Evolutionary conservation across 2,113 vertebrate species (phyloP).

Genomic region (Halcyon senegalensis): DNA sequence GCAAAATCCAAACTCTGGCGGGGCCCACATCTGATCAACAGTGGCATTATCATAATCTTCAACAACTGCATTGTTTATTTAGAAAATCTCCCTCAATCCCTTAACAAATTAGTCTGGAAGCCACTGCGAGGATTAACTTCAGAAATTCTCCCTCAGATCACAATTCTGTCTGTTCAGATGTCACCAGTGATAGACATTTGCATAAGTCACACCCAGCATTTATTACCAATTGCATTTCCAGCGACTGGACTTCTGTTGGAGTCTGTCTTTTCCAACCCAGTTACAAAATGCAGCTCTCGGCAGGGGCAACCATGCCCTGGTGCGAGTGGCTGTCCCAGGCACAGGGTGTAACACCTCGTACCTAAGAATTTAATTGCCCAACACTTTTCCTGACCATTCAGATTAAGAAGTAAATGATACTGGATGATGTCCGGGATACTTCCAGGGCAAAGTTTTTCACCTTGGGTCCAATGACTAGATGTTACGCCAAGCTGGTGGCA

Average conservation of each 20-base stretch:
- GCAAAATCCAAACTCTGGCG: not conserved
- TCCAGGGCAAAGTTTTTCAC: not conserved
- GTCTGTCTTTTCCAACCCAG: not conserved
- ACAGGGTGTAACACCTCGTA: not conserved
- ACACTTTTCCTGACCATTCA: not conserved
- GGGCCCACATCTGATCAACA: conserved; percentile 9
- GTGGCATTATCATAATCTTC: conserved; percentile 59
- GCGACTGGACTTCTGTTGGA: not conserved
- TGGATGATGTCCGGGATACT: not conserved
- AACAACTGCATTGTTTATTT: conserved; percentile 57
- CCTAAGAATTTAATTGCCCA: not conserved
- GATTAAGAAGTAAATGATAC: not conserved
- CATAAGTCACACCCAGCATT: not conserved
- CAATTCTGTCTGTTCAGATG: conserved; percentile 11
- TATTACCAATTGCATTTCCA: not conserved
- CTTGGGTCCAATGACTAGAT: not conserved
- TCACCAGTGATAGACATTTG: conserved; percentile 1
- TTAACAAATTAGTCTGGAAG: conserved; percentile 67
- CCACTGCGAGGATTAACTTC: conserved; percentile 37
- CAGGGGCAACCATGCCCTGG: not conserved
- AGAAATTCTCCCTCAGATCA: conserved; percentile 17
- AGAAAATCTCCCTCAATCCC: conserved; percentile 66
- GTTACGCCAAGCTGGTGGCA: conserved; percentile 33
- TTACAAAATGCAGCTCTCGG: not conserved
- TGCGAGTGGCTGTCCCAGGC: accelerated